phyloP scores from a whole-genome alignment of 2,797 vertebrate genomes.

The Pristis pectinata region DNA sequence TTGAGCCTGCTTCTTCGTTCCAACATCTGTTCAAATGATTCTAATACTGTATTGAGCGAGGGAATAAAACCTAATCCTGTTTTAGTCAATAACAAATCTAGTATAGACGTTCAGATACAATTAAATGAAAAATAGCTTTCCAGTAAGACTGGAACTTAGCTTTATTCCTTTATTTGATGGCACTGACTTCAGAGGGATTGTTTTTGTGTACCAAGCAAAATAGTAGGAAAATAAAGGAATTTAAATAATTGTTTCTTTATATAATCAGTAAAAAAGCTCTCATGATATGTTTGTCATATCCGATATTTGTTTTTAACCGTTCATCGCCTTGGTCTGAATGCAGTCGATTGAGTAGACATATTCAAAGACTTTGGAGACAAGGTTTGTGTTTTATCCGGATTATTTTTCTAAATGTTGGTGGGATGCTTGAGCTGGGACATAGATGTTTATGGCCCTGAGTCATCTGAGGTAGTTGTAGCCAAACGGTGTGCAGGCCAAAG shows the following conservation, averaged over 20 bases:
- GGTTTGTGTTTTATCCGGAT: neutral
- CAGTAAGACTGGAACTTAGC: neutral
- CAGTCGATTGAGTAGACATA: neutral
- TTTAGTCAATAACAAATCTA: conserved; percentile 36
- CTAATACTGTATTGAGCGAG: neutral
- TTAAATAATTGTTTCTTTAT: neutral
- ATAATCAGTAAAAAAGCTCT: neutral
- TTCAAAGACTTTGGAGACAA: neutral
- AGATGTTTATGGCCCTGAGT: neutral
- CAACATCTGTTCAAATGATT: conserved; percentile 33
- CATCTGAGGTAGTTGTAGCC: neutral
- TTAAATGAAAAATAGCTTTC: conserved; percentile 31
- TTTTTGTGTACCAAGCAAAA: neutral
- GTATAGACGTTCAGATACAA: neutral
- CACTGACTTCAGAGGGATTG: neutral
- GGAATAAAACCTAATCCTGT: conserved; percentile 27
- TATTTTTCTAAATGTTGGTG: neutral
- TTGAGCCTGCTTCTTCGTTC: neutral
- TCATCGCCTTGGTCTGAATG: neutral
- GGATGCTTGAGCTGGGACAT: neutral
- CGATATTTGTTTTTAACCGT: neutral
- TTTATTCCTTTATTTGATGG: conserved; percentile 4
- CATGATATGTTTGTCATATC: neutral
- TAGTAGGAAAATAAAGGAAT: neutral
- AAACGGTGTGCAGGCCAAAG: neutral